Evolutionary conservation across 2,113 vertebrate genomes (phyloP), one percentile per base, ranked within the genome.

Genomic region (Hypanus sabinus): DNA sequence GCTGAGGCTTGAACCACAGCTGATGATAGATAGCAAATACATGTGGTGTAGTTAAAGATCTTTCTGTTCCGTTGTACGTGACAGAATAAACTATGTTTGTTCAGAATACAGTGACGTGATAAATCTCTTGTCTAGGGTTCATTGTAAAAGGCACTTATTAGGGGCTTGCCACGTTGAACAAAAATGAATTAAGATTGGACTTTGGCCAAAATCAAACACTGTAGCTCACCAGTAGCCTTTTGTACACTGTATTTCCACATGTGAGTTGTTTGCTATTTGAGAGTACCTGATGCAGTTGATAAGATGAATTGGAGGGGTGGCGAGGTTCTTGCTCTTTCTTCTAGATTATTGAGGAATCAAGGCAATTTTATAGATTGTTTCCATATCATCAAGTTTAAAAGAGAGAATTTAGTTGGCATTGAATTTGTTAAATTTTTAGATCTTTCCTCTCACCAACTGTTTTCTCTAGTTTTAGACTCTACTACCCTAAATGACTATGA

Each of bases 171-270:
- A 20, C 14, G 46, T 65, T 71, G 85, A 79, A 81, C 68, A 93
- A 94, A 93, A 88, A 62, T 80, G n/a, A 94, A 94, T 77, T 90
- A 55, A 76, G 90, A 16, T 94, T 92, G 90, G 93, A 55, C 11
- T 73, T 93, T 73, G 36, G 91, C 68, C 91, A 93, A 55, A 93
- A 93, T 75, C 33, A 75, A 93, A 36, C 36, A 24, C 91, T 93
- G 68, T 20, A 93, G 9, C 38, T 93, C 68, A 93, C 36, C 70
- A 73, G 36, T 93, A 93, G 70, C 71, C 27, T 71, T 75, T 33
- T 71, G 68, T 9, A 92, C 33, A 18, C 38, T 30, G 91, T 73
- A 87, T 93, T 73, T 93, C 70, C 36, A 46, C 38, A 20, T 93
- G 91, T 68, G 68, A 93, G 70, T 24, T 46, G 24, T 73, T 93